Conservation (phyloP, 2,113 vertebrate genomes). For the Pantherophis guttatus region DNA sequence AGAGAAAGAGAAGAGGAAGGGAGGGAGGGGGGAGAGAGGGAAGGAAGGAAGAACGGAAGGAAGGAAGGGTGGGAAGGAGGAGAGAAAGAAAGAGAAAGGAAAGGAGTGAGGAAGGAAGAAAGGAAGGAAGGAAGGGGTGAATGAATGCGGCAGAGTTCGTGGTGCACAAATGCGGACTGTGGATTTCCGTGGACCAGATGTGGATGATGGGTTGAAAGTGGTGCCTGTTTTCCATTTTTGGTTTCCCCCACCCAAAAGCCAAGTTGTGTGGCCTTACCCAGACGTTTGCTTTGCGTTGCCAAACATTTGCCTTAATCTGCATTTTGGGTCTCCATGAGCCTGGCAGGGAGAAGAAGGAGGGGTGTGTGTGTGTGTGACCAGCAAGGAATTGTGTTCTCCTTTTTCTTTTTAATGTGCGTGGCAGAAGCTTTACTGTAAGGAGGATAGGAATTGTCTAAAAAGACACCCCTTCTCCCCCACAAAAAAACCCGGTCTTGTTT, state of each 20-base stretch:
- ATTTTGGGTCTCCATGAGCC: slow-evolving; percentile 40
- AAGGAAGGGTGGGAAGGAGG: background rate
- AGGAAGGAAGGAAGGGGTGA: background rate
- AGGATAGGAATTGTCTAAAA: background rate
- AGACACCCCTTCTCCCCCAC: background rate
- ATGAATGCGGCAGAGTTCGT: background rate
- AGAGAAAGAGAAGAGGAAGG: slow-evolving; percentile 13
- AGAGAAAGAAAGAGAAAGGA: too few relatives aligned
- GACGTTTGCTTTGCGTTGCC: slow-evolving; percentile 83
- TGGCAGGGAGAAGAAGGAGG: background rate
- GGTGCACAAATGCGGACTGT: slow-evolving; percentile 3
- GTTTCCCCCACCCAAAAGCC: slow-evolving; percentile 42
- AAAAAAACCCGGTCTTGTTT: too few relatives aligned
- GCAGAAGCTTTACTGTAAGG: background rate
- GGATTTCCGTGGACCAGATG: background rate
- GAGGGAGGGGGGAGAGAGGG: background rate
- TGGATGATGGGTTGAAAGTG: slow-evolving; percentile 2
- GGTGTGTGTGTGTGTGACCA: slow-evolving; percentile 33
- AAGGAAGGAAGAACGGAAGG: slow-evolving; percentile 19
- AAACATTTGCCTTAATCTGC: slow-evolving; percentile 90
- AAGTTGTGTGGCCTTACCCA: slow-evolving; percentile 91
- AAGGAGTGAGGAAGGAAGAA: too few relatives aligned
- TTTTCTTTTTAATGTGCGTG: slow-evolving; percentile 20
- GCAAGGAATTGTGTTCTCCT: slow-evolving; percentile 42
- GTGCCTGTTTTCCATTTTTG: background rate